phyloP scores from a whole-genome alignment of 2,797 vertebrate species.

The Eupleurogrammus muticus region DNA sequence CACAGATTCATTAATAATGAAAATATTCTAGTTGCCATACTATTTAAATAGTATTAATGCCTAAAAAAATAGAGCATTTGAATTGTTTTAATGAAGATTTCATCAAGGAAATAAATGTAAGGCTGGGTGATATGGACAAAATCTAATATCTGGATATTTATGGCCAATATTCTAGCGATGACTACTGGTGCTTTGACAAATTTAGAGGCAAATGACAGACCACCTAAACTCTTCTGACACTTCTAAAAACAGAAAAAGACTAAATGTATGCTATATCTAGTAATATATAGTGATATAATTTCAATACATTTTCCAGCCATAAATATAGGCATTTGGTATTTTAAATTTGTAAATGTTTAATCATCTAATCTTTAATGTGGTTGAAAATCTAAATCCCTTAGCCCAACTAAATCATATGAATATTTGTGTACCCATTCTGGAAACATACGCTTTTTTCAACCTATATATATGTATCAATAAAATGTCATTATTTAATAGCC shows the following conservation, averaged over 20 bases:
- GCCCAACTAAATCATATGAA: background rate
- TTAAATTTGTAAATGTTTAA: background rate
- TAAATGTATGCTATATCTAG: too few relatives aligned
- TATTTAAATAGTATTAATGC: background rate
- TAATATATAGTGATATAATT: too few relatives aligned
- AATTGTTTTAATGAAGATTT: background rate
- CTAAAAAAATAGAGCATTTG: background rate
- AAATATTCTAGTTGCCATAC: background rate
- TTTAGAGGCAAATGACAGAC: too few relatives aligned
- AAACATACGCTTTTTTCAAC: conserved; percentile 1
- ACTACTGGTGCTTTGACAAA: too few relatives aligned
- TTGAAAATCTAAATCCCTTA: background rate
- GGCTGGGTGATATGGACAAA: too few relatives aligned
- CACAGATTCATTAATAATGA: background rate
- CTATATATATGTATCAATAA: background rate
- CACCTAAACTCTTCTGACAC: too few relatives aligned
- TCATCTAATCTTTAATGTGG: background rate
- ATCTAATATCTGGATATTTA: too few relatives aligned
- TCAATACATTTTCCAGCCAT: too few relatives aligned
- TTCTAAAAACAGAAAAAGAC: too few relatives aligned
- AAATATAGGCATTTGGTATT: background rate
- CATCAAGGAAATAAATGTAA: background rate
- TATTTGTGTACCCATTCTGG: background rate
- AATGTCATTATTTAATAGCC: background rate
- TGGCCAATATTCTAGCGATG: too few relatives aligned